Percentiles rank a stretch among this genome's conserved stretches.
These are phyloP conservation scores for Misgurnus mizolepis DNA, from an alignment of 2,113 vertebrate species.

Conservation along the genomic window DNA sequence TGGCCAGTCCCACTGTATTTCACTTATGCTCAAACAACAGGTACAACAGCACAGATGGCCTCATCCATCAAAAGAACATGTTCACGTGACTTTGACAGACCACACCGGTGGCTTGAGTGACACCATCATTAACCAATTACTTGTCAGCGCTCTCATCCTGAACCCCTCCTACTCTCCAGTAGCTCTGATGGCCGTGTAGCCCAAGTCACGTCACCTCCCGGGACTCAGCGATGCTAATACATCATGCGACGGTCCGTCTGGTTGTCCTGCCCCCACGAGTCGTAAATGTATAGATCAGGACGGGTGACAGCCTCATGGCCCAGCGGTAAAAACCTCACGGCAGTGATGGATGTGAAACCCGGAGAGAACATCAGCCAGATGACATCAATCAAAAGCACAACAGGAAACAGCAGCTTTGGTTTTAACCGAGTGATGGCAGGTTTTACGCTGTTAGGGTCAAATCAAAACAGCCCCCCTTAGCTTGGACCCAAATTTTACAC, in stretches of 20 bases:
- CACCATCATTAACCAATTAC: slow-evolving; percentile 14
- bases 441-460: background rate
- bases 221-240: slow-evolving; percentile 18
- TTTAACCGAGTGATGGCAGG: background rate
- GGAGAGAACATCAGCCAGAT: slow-evolving; percentile 18
- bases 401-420: slow-evolving; percentile 18
- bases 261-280: slow-evolving; percentile 9
- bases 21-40: slow-evolving; percentile 17
- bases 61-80: slow-evolving; percentile 43
- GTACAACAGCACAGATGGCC: slow-evolving; percentile 44
- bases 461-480: too few relatives aligned
- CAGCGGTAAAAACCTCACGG: slow-evolving; percentile 25
- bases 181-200: background rate
- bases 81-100: slow-evolving; percentile 37
- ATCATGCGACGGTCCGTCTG: slow-evolving; percentile 26
- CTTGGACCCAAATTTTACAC: too few relatives aligned
- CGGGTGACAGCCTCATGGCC: slow-evolving; percentile 29
- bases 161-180: background rate
- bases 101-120: slow-evolving; percentile 32
- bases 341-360: slow-evolving; percentile 32
- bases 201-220: background rate
- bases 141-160: background rate
- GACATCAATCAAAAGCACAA: slow-evolving; percentile 35
- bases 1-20: background rate
- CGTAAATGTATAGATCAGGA: slow-evolving; percentile 38